Conservation (phyloP, 2,797 vertebrate genomes). For the Enoplosus armatus region DNA sequence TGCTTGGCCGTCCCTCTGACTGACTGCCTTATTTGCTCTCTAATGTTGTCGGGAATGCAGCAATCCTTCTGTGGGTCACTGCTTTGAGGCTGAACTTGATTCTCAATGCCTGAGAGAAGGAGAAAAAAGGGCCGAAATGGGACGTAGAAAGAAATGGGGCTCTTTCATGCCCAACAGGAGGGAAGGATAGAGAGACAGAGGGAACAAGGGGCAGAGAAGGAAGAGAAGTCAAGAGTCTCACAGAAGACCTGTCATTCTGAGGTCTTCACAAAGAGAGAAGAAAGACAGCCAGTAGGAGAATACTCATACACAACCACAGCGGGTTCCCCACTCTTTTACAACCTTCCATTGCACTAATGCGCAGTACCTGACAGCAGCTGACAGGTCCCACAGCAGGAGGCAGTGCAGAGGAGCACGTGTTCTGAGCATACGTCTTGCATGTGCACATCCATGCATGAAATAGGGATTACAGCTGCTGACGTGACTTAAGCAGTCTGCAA, state of each 20-base stretch:
- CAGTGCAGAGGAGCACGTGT: constrained; percentile 42
- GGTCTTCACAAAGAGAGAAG: constrained; percentile 53
- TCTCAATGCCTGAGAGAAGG: constrained; percentile 57
- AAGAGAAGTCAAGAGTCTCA: constrained; percentile 32
- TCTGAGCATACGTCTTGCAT: constrained; percentile 39
- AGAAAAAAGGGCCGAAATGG: constrained; percentile 35
- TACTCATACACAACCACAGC: constrained; percentile 46
- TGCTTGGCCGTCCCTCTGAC: constrained; percentile 39
- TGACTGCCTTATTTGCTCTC: constrained; percentile 63
- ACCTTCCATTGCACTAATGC: constrained; percentile 43
- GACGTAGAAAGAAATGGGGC: constrained; percentile 36
- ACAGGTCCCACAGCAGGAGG: constrained; percentile 53
- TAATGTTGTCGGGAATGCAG: constrained; percentile 56
- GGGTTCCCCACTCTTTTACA: constrained; percentile 37
- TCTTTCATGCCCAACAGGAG: constrained; percentile 57
- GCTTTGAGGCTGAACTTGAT: constrained; percentile 63
- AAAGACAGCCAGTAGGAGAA: constrained; percentile 51
- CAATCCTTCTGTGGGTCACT: constrained; percentile 63
- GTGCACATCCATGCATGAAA: constrained; percentile 64
- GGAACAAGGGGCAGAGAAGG: constrained; percentile 35
- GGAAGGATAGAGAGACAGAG: constrained; percentile 34
- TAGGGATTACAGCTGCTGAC: constrained; percentile 37
- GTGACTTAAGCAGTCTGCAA: constrained; percentile 24
- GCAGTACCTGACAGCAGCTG: constrained; percentile 59
- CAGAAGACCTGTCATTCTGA: constrained; percentile 58